Percentiles rank a stretch among this genome's conserved stretches.
phyloP scores from a whole-genome alignment of 2,888 invertebrate species.

The Harmothoe impar region DNA sequence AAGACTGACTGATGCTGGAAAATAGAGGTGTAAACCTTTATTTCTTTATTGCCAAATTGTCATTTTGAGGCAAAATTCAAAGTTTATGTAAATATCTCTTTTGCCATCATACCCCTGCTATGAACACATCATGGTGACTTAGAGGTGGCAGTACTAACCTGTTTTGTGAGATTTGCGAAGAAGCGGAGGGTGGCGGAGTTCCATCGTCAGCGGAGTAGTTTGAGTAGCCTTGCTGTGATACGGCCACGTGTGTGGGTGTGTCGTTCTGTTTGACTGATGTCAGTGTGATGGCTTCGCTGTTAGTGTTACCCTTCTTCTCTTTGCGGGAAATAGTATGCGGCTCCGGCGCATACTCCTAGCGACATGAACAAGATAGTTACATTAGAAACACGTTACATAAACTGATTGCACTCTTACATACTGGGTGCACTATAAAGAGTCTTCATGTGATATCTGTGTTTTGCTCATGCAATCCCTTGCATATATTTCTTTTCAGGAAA shows the following conservation, averaged over 20 bases:
- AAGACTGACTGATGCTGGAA: no score
- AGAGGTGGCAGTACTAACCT: background rate
- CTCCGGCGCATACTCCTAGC: constrained; percentile 84
- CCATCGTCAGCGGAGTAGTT: background rate
- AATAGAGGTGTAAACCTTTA: no score
- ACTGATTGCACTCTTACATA: background rate
- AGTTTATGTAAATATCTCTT: no score
- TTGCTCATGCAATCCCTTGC: no score
- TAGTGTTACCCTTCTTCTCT: constrained; percentile 74
- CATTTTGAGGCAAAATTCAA: no score
- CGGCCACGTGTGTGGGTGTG: constrained; percentile 23
- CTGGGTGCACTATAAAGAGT: background rate
- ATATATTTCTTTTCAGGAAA: no score
- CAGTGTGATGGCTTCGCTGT: constrained; percentile 80
- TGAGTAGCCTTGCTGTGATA: constrained; percentile 39
- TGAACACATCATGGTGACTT: no score
- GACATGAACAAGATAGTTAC: background rate
- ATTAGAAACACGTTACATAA: background rate
- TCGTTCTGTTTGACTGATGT: constrained; percentile 79
- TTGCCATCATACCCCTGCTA: no score
- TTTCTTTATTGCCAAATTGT: no score
- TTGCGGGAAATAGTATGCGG: constrained; percentile 82
- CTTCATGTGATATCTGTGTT: no score
- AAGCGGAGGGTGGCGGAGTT: constrained; percentile 30
- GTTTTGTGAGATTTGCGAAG: constrained; percentile 51